Conservation (phyloP, 2,113 vertebrate genomes). For the Platichthys stellatus region DNA sequence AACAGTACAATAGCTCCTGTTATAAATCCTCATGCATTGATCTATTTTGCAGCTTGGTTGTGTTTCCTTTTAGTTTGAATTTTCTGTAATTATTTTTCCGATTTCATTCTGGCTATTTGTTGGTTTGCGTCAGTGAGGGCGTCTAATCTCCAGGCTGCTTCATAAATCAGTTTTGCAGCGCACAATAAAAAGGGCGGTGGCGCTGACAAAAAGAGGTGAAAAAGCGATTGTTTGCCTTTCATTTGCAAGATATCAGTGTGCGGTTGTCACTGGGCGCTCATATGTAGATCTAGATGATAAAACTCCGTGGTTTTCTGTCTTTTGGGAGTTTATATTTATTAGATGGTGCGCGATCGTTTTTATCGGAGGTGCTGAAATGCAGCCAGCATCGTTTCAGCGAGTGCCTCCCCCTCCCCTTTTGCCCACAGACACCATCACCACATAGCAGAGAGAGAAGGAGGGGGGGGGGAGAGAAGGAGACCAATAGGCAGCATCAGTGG, state of each 20-base stretch:
- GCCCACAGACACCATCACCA: constrained; percentile 71
- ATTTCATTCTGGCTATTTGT: constrained; percentile 19
- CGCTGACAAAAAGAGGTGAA: constrained; percentile 44
- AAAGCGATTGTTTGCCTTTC: constrained; percentile 46
- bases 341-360: constrained; percentile 53
- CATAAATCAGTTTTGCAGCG: constrained; percentile 65
- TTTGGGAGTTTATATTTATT: constrained; percentile 35
- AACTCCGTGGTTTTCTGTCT: neutral
- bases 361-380: constrained; percentile 76
- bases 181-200: constrained; percentile 83
- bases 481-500: constrained; percentile 71
- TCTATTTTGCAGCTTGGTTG: neutral
- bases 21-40: neutral
- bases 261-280: neutral
- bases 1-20: neutral
- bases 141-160: constrained; percentile 32
- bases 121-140: constrained; percentile 37
- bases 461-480: constrained; percentile 49
- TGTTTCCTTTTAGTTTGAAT: constrained; percentile 1
- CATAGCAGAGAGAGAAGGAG: constrained; percentile 60
- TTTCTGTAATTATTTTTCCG: neutral
- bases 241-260: constrained; percentile 28
- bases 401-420: constrained; percentile 78
- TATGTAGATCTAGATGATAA: neutral
- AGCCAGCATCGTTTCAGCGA: constrained; percentile 70